Conservation (phyloP, 2,888 invertebrate species). For the Beris morrisii region DNA sequence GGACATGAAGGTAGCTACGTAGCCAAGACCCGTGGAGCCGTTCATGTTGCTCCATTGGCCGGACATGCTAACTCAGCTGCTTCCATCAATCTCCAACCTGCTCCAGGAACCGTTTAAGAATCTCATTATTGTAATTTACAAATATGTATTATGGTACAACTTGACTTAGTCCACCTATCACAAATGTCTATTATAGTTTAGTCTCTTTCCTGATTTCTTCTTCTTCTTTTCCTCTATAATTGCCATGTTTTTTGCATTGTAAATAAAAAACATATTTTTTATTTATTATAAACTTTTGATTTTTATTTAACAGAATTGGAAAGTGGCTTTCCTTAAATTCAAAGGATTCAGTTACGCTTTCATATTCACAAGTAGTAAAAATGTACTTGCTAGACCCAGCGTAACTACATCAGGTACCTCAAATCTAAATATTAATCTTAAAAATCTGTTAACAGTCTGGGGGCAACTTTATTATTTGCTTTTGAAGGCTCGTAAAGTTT, state of each 20-base stretch:
- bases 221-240: constrained; percentile 6
- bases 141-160: constrained; percentile 20
- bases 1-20: constrained; percentile 51
- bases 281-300: constrained; percentile 17
- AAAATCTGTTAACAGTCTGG: too few relatives aligned
- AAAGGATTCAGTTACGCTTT: too few relatives aligned
- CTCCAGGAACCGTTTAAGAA: constrained; percentile 51
- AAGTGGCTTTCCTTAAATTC: too few relatives aligned
- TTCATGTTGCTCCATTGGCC: constrained; percentile 56
- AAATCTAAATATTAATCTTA: too few relatives aligned
- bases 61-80: constrained; percentile 46
- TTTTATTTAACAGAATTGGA: background rate
- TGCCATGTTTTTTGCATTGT: constrained; percentile 23
- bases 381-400: too few relatives aligned
- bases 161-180: constrained; percentile 13
- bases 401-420: too few relatives aligned
- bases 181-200: constrained; percentile 7
- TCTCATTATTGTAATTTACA: background rate
- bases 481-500: too few relatives aligned
- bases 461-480: too few relatives aligned
- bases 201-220: background rate
- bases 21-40: constrained; percentile 55
- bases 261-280: constrained; percentile 24
- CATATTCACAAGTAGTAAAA: too few relatives aligned
- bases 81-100: constrained; percentile 55